A percentile compares a stretch with the other conserved stretches of the same genome.
Conservation (phyloP, 1,140 invertebrate genomes). For the Calephelis nemesis region DNA sequence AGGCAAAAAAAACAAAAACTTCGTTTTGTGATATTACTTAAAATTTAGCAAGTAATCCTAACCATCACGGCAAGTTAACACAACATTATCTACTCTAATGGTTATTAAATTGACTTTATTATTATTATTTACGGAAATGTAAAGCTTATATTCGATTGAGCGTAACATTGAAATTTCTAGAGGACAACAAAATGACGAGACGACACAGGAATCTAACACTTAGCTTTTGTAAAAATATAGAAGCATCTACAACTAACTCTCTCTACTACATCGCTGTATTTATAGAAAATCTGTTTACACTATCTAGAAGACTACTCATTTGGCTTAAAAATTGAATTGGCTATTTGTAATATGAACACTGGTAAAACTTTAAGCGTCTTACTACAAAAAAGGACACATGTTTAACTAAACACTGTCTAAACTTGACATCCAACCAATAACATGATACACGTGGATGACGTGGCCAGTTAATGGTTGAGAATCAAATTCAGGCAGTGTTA, state of each 20-base stretch:
- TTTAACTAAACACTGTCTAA: no score
- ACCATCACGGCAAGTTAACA: background rate
- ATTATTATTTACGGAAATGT: background rate
- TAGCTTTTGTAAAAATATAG: conserved; percentile 12
- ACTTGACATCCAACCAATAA: no score
- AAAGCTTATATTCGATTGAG: conserved; percentile 24
- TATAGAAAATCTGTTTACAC: conserved; percentile 15
- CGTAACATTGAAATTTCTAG: conserved; percentile 5
- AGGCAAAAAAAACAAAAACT: no score
- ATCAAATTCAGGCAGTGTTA: no score
- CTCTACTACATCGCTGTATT: conserved; percentile 13
- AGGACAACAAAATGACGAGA: background rate
- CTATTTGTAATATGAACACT: conserved; percentile 12
- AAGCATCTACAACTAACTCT: conserved; percentile 5
- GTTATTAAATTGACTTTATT: background rate
- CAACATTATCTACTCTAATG: conserved; percentile 1
- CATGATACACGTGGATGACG: no score
- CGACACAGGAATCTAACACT: conserved; percentile 9
- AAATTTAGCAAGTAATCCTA: background rate
- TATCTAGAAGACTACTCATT: conserved; percentile 17
- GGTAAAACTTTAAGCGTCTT: background rate
- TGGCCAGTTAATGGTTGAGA: no score
- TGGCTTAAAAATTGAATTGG: conserved; percentile 3
- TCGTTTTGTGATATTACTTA: no score
- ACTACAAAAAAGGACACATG: no score